Evolutionary conservation across 2,113 vertebrate species (phyloP).

Genomic region (Lanius collurio): DNA sequence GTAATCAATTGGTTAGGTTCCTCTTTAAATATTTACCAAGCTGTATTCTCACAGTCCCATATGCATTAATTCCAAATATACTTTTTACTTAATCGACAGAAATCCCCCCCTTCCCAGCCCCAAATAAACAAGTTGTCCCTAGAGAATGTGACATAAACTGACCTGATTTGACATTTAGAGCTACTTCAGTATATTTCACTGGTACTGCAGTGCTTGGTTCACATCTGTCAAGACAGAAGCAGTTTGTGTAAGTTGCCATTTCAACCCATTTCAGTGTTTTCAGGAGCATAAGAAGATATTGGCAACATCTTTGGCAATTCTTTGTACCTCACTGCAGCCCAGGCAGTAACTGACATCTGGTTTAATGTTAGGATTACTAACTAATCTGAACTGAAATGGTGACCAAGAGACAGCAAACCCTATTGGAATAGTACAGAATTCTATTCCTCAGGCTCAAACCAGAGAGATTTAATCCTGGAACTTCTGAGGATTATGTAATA

Average conservation of each 20-base stretch:
- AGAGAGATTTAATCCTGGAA: background rate
- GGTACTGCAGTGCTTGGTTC: background rate
- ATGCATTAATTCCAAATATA: background rate
- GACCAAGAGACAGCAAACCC: background rate
- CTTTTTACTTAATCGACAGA: background rate
- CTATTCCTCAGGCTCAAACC: background rate
- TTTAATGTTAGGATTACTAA: background rate
- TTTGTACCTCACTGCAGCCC: background rate
- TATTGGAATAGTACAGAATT: background rate
- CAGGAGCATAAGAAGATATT: background rate
- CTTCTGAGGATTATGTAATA: background rate
- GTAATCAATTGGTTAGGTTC: background rate
- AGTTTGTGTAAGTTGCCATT: background rate
- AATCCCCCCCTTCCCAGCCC: background rate
- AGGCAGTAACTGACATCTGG: background rate
- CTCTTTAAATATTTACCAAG: background rate
- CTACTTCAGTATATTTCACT: background rate
- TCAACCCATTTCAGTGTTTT: background rate
- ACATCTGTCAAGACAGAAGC: background rate
- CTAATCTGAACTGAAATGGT: background rate
- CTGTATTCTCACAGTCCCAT: background rate
- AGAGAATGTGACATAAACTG: background rate
- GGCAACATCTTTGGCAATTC: background rate
- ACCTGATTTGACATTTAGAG: background rate
- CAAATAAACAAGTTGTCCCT: background rate